Conservation (phyloP, 2,888 invertebrate species). For the Minunthozetes semirufus region DNA sequence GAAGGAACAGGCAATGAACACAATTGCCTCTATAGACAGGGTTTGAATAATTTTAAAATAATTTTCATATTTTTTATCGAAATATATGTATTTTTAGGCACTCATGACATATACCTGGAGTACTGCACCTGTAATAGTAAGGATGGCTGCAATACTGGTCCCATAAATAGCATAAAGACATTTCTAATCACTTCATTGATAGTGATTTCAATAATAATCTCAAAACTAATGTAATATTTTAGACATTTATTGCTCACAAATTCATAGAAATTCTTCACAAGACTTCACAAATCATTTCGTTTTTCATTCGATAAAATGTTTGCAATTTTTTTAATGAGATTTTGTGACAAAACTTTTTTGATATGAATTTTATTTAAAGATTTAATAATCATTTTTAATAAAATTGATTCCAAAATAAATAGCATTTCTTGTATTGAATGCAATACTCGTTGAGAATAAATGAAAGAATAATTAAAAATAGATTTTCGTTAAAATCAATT, state of each 20-base stretch:
- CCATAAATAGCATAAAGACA: not conserved
- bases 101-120: conserved; percentile 87
- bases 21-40: conserved; percentile 70
- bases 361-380: not conserved
- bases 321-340: not conserved
- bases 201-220: not conserved
- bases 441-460: too few relatives aligned
- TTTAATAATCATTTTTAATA: too few relatives aligned
- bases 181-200: not conserved
- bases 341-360: not conserved
- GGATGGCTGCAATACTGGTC: conserved; percentile 75
- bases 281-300: not conserved
- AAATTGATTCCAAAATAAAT: too few relatives aligned
- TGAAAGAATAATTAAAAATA: not conserved
- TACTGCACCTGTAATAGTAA: conserved; percentile 84
- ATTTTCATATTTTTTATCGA: too few relatives aligned
- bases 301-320: not conserved
- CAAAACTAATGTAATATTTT: not conserved
- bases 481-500: conserved; percentile 3
- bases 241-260: conserved; percentile 5
- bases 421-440: too few relatives aligned
- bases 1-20: conserved; percentile 74
- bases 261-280: not conserved
- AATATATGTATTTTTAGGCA: conserved; percentile 58
- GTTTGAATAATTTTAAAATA: too few relatives aligned